Evolutionary conservation across 1,140 invertebrate genomes (phyloP), one percentile per base, ranked within the genome.

Genomic region (Campodea augens): DNA sequence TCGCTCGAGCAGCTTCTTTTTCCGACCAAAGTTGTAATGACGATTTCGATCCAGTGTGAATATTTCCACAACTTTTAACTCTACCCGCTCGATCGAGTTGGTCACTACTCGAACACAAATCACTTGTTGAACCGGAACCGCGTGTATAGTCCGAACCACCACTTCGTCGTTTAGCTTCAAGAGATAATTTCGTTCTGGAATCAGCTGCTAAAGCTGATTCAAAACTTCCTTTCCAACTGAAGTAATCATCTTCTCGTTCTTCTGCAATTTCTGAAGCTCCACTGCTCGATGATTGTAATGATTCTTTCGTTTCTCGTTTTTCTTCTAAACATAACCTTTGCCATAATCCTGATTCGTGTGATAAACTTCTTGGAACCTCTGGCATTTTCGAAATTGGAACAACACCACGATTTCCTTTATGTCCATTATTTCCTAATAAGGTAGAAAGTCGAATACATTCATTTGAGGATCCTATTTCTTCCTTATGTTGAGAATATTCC

Each of bases 211-310:
- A 61, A 7, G 84, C 82, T 3, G 82, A 86, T 56, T 89, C 85
- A 62, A 89, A 88, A 61, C 83, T 87, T 43, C 83, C 83, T 47
- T 83, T 69, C 84, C 85, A 88, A 45, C 81, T 85, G 61, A 87
- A 87, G 66, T 82, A 81, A 55, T 87, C 82, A n/a, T 79, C 75
- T 51, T 80, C 78, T 46, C 74, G 70, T 66, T 73, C 78, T 63
- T 73, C 81, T 1, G 63, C 67, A 58, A 64, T 73, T 60, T 61
- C 72, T 29, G 53, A 64, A 32, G 60, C 58, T 43, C 62, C 61
- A 51, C 63, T 60, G 46, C 61, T 58, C 20, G 62, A 65, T 54
- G 60, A 45, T 58, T 52, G 41, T 45, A 57, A 44, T 46, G 54
- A 32, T 42, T 53, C 39, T 18, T 51, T 44, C 20, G 45, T 38